Evolutionary conservation across 2,113 vertebrate species (phyloP), one percentile per base, ranked within the genome.

Genomic region (Stigmatopora nigra): DNA sequence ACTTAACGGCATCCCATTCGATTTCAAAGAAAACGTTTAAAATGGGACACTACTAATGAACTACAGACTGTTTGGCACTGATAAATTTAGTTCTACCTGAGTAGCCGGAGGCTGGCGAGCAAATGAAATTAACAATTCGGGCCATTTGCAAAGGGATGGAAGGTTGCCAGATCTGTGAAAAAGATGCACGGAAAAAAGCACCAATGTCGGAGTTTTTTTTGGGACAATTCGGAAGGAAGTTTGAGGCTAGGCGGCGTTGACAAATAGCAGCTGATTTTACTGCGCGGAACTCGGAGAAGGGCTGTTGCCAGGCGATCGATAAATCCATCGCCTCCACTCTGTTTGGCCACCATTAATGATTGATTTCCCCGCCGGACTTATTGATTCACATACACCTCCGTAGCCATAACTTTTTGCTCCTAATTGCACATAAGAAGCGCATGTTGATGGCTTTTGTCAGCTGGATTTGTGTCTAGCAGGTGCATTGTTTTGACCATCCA

Each of bases 41-140:
- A 41, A 41, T 41, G 38, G 38, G 7, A 41, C 38, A 10, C 9
- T 41, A 7, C 38, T 41, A 10, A 41, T 60, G 71, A 84, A 73
- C 64, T 74, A 82, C 76, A 78, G 75, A 77, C 84, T 84, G 83
- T 78, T 80, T 85, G 82, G 86, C 83, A 84, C 68, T 87, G 89
- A 91, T 64, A 71, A 79, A 88, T 91, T 90, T 86, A 85, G 78
- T 88, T 91, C 89, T 90, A 84, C 88, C 87, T 87, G 79, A 88
- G 68, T 77, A 90, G 90, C 80, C 78, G 63, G 79, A 70, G 83
- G 89, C 86, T 83, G 88, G 77, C 73, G 69, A 78, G 75, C 9
- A 82, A 91, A 91, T 13, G 15, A 31, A 13, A 25, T 22, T 20
- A 89, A 85, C 92, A 87, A 87, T 89, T 88, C 25, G 83, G 82